Percentiles rank a stretch among this genome's conserved stretches.
Evolutionary conservation across 2,888 invertebrate species (phyloP).

Genomic region (Synanthedon andrenaeformis): DNA sequence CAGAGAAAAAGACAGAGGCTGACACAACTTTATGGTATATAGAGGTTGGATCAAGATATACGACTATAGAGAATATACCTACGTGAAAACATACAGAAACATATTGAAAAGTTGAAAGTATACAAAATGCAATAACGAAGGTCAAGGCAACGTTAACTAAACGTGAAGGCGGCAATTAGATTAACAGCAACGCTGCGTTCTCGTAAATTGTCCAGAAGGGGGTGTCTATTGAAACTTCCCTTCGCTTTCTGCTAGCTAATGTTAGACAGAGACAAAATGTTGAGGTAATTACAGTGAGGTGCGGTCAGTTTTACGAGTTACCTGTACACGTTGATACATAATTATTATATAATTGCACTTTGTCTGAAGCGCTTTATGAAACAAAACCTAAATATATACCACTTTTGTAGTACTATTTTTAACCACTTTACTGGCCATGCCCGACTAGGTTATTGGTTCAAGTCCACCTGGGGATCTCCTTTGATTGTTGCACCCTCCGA

Average conservation of each 20-base stretch:
- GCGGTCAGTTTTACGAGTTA: conserved; percentile 36
- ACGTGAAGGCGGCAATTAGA: conserved; percentile 63
- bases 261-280: conserved; percentile 22
- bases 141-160: conserved; percentile 55
- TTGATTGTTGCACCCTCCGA: too few species aligned
- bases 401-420: too few species aligned
- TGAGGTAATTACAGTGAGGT: conserved; percentile 20
- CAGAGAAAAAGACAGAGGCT: too few species aligned
- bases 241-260: conserved; percentile 18
- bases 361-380: too few species aligned
- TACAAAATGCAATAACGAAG: conserved; percentile 59
- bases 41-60: too few species aligned
- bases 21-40: too few species aligned
- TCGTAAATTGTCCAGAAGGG: conserved; percentile 49
- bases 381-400: too few species aligned
- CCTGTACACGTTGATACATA: conserved; percentile 4
- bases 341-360: not conserved
- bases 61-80: too few species aligned
- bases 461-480: too few species aligned
- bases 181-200: conserved; percentile 45
- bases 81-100: not conserved
- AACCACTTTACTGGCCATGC: too few species aligned
- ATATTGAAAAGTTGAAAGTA: conserved; percentile 15
- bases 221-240: conserved; percentile 30
- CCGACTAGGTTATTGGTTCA: too few species aligned